These are phyloP conservation scores for Melanotaenia boesemani DNA, from an alignment of 2,797 vertebrate species.

Conservation along the genomic window DNA sequence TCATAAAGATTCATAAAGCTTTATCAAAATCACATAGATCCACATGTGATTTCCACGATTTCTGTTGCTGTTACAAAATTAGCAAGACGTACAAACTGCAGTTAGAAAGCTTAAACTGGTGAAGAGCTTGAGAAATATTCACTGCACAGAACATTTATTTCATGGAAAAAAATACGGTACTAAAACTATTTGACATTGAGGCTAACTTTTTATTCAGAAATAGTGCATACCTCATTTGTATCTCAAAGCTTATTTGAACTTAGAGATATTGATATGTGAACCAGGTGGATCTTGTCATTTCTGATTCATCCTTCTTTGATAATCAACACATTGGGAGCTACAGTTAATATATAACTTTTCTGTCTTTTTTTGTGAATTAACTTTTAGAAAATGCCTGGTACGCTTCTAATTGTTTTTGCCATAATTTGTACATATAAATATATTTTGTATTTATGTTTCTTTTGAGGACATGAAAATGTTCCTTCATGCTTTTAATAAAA, in stretches of 20 bases:
- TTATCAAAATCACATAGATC: constrained; percentile 12
- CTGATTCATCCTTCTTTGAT: constrained; percentile 51
- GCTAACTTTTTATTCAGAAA: constrained; percentile 52
- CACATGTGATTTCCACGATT: constrained; percentile 22
- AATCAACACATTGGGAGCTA: constrained; percentile 62
- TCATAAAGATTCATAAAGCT: constrained; percentile 13
- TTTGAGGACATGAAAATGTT: constrained; percentile 73
- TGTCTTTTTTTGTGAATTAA: constrained; percentile 60
- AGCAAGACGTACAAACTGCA: constrained; percentile 9
- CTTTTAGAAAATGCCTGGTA: constrained; percentile 58
- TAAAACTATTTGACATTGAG: constrained; percentile 24
- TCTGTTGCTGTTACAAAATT: constrained; percentile 11
- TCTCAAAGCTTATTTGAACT: constrained; percentile 51
- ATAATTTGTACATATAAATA: constrained; percentile 79
- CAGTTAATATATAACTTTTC: constrained; percentile 38
- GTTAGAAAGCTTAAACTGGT: not conserved
- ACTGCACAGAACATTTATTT: not conserved
- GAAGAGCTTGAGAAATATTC: constrained; percentile 21
- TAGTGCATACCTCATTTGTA: constrained; percentile 72
- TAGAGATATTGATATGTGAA: constrained; percentile 35
- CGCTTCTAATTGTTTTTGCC: constrained; percentile 75
- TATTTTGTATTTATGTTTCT: constrained; percentile 85
- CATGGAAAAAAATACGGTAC: constrained; percentile 26
- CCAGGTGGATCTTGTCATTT: constrained; percentile 29
- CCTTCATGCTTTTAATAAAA: constrained; percentile 86